Percentiles rank a stretch among this genome's conserved stretches.
Conservation (phyloP, 2,888 invertebrate species). For the Pilophorus perplexus region DNA sequence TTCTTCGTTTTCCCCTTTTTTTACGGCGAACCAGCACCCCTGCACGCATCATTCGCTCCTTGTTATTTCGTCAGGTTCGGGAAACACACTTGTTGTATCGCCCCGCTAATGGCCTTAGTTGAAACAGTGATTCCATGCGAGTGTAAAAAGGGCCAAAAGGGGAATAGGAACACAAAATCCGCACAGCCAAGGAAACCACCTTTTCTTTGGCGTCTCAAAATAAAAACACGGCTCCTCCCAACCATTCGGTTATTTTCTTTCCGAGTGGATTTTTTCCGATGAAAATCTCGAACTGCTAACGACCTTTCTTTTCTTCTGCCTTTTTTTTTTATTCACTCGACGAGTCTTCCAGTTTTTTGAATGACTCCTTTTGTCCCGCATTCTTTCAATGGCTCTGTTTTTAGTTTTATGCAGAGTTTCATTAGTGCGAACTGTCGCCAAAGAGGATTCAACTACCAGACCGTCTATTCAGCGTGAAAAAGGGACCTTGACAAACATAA, state of each 20-base stretch:
- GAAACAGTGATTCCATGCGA: conserved; percentile 27
- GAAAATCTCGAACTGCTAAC: conserved; percentile 21
- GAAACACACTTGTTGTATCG: conserved; percentile 4
- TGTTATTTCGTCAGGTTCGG: conserved; percentile 12
- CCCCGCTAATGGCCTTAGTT: conserved; percentile 28
- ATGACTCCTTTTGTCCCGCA: conserved; percentile 1
- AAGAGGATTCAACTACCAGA: too few species aligned
- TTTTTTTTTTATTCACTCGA: neutral
- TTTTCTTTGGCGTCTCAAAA: conserved; percentile 14
- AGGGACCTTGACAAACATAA: too few species aligned
- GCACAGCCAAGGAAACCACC: conserved; percentile 13
- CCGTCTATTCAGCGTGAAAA: too few species aligned
- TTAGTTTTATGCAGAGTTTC: too few species aligned
- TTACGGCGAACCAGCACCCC: neutral
- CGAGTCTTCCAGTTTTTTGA: neutral
- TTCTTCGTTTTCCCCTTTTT: neutral
- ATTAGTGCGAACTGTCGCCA: too few species aligned
- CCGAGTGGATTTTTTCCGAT: conserved; percentile 10
- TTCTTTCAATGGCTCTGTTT: too few species aligned
- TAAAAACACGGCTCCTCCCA: conserved; percentile 8
- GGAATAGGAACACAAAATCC: neutral
- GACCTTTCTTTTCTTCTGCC: conserved; percentile 7
- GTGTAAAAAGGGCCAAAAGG: conserved; percentile 6
- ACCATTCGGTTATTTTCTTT: conserved; percentile 3
- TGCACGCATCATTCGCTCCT: conserved; percentile 1